Base-by-base conservation (phyloP, 2,113 vertebrate species). In the Chaetodon auriga region DNA sequence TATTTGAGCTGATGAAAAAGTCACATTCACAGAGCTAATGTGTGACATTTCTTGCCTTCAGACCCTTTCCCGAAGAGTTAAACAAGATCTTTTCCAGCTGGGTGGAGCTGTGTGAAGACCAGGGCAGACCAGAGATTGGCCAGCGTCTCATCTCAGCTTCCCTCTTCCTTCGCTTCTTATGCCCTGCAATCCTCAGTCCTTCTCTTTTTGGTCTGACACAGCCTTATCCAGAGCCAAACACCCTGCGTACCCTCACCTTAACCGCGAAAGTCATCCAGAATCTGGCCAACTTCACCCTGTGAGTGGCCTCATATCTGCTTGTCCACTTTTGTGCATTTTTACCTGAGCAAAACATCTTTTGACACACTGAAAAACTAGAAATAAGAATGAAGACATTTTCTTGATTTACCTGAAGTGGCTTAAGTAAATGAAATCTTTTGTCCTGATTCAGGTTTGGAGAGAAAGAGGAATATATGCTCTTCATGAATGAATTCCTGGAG, bases 181-280 rank as follows among this genome's bases (percentile, higher is more conserved):
- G 98, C 63, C 98, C 98, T 0, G 98, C 98, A 60, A 90, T 98
- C 82, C 96, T 99, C 88, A 96, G 97, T 48, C 98, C 98, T 1
- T 98, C 97, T 81, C 96, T 99, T 78, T 99, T 99, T 2, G 96
- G 96, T 74, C 95, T 99, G 15, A 94, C 94, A 3, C 96, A 97
- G 74, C 92, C 98, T 14, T 98, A 98, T 36, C 98, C 98, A 0
- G 95, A 95, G 0, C 91, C 97, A 4, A 90, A 93, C 88, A 96
- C 95, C 0, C 95, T 98, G 48, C 96, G 98, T 0, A 94, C 96
- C 9, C 97, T 99, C 74, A 99, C 97, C 0, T 76, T 99, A 11
- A 96, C 97, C 0, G 98, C 98, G 83, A 99, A 99, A 83, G 97
- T 99, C 91, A 96, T 99, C 90, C 98, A 99, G 95, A 99, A 99